Evolutionary conservation across 2,888 invertebrate genomes (phyloP).

Genomic region (Rotaria magnacalcarata): DNA sequence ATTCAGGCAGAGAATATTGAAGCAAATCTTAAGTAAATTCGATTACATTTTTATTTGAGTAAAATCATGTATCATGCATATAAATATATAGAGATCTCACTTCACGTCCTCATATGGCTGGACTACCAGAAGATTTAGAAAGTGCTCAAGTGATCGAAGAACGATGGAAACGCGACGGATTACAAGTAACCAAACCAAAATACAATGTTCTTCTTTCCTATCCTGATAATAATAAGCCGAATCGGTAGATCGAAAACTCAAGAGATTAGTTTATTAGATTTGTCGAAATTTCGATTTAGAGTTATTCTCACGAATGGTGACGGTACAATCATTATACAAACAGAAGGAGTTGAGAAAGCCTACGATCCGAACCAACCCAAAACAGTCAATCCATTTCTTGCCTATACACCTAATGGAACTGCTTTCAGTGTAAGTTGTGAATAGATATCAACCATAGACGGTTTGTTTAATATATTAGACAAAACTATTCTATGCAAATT

Average conservation of each 20-base stretch:
- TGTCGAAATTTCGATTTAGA: neutral
- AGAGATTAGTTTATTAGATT: neutral
- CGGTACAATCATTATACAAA: neutral
- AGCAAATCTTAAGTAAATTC: neutral
- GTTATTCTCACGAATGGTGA: neutral
- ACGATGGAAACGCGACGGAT: constrained; percentile 2
- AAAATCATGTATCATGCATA: neutral
- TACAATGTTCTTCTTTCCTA: constrained; percentile 31
- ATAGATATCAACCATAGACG: neutral
- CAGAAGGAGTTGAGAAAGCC: neutral
- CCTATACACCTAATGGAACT: constrained; percentile 42
- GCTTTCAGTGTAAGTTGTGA: constrained; percentile 33
- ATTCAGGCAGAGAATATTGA: constrained; percentile 1
- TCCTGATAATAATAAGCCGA: neutral
- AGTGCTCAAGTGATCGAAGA: neutral
- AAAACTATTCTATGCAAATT: constrained; percentile 43
- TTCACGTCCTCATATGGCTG: constrained; percentile 30
- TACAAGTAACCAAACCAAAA: neutral
- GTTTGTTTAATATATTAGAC: neutral
- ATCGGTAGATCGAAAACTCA: neutral
- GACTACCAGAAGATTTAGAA: constrained; percentile 12
- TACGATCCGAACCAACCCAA: neutral
- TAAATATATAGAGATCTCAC: neutral
- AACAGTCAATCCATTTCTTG: constrained; percentile 43
- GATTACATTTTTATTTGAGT: neutral